phyloP scores from a whole-genome alignment of 1,140 invertebrate species.

The Lerema accius region DNA sequence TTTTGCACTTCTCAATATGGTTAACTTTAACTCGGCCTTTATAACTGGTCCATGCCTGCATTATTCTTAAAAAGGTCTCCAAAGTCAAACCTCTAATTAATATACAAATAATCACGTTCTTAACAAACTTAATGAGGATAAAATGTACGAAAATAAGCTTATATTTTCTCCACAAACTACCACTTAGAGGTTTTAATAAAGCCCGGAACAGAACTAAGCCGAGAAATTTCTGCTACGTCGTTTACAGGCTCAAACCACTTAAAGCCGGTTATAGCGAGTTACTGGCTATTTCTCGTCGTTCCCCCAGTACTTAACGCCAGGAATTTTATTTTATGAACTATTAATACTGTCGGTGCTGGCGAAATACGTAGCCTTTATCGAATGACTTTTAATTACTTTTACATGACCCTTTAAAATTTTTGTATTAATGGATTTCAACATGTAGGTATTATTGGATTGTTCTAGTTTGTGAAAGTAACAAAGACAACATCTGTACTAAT shows the following conservation, averaged over 20 bases:
- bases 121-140: background rate
- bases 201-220: background rate
- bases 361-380: background rate
- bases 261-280: constrained; percentile 16
- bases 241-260: constrained; percentile 18
- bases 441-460: too few relatives aligned
- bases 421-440: too few relatives aligned
- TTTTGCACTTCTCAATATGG: too few relatives aligned
- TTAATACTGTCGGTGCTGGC: constrained; percentile 7
- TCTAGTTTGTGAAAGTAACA: too few relatives aligned
- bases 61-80: too few relatives aligned
- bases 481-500: too few relatives aligned
- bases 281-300: constrained; percentile 17
- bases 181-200: constrained; percentile 1
- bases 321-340: constrained; percentile 16
- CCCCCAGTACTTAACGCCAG: background rate
- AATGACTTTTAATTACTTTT: too few relatives aligned
- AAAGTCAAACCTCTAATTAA: too few relatives aligned
- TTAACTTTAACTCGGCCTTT: too few relatives aligned
- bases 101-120: too few relatives aligned
- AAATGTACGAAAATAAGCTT: constrained; percentile 3
- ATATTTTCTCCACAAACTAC: background rate
- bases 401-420: too few relatives aligned
- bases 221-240: constrained; percentile 10
- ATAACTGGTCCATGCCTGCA: too few relatives aligned